Conservation (phyloP, 2,888 invertebrate genomes). For the Heliothis peltigera region DNA sequence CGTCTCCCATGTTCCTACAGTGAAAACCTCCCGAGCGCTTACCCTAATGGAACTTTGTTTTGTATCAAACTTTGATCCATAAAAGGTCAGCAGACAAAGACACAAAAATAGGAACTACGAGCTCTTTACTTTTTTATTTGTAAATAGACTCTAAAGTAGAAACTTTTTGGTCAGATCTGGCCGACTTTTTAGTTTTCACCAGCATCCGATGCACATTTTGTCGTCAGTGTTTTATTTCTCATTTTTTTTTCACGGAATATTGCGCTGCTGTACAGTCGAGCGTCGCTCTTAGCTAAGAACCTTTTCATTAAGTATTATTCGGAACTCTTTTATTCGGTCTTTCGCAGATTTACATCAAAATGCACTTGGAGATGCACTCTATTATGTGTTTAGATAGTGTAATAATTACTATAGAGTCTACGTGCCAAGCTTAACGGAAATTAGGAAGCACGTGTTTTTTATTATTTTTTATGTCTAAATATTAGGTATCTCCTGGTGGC, state of each 20-base stretch:
- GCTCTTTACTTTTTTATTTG: conserved; percentile 58
- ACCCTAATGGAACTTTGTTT: conserved; percentile 56
- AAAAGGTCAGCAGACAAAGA: conserved; percentile 67
- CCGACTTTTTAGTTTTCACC: conserved; percentile 73
- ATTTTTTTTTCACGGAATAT: conserved; percentile 55
- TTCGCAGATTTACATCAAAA: conserved; percentile 38
- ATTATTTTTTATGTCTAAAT: not conserved
- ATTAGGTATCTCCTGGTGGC: not conserved
- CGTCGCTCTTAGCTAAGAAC: conserved; percentile 45
- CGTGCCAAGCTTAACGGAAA: no score
- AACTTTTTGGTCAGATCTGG: conserved; percentile 72
- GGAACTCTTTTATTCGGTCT: conserved; percentile 28
- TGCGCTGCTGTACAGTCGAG: conserved; percentile 34
- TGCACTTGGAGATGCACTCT: conserved; percentile 33
- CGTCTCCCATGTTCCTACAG: conserved; percentile 39
- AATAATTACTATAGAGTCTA: no score
- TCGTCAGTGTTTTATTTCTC: conserved; percentile 58
- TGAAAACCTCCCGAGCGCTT: conserved; percentile 40
- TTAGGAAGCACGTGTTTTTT: not conserved
- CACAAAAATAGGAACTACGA: conserved; percentile 55
- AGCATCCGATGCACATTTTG: conserved; percentile 70
- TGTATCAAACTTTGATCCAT: conserved; percentile 55
- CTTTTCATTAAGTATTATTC: conserved; percentile 57
- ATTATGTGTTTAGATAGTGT: conserved; percentile 24
- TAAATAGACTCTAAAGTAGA: conserved; percentile 65